Evolutionary conservation across 2,113 vertebrate species (phyloP), one percentile per base, ranked within the genome.

Genomic region (Ariopsis seemanni): DNA sequence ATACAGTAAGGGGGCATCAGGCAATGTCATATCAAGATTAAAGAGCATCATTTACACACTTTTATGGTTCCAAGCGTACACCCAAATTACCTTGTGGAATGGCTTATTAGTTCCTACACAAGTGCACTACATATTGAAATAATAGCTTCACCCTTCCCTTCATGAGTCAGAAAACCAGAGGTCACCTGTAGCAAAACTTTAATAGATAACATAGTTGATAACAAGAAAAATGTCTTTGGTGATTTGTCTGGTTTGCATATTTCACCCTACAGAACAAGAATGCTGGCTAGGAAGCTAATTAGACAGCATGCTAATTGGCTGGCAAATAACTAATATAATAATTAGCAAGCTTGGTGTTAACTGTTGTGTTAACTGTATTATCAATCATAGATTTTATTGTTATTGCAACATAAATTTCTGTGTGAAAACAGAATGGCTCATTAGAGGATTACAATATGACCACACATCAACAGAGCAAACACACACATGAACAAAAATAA

Each of bases 41-140:
- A 86, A 85, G 27, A 82, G 82, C 30, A 55, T 69, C 82, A 78
- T 84, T 71, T 65, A 65, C 27, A 55, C 15, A 42, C 30, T 75
- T 83, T 90, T 53, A 48, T 87, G 62, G 84, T 82, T 72, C 27
- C 30, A 34, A 17, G 14, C 53, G 30, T 62, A 25, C n/a, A 12
- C 80, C 77, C 42, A 83, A 87, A 86, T 84, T 58, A 88, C 83
- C 57, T 82, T 82, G 79, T 81, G 27, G 72, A 77, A 77, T 65
- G 50, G 53, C 34, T 62, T 72, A 52, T 62, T 80, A 77, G 63
- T 87, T 77, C 60, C 11, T 63, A 42, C 30, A 30, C 75, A 42
- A 82, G 63, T 71, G 65, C 27, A 53, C 48, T 83, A 67, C 27
- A 22, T 27, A 53, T 53, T 75, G 65, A 82, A 88, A 48, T 85